Base-by-base conservation (phyloP, 1,140 invertebrate species). In the Drosophila guanche region DNA sequence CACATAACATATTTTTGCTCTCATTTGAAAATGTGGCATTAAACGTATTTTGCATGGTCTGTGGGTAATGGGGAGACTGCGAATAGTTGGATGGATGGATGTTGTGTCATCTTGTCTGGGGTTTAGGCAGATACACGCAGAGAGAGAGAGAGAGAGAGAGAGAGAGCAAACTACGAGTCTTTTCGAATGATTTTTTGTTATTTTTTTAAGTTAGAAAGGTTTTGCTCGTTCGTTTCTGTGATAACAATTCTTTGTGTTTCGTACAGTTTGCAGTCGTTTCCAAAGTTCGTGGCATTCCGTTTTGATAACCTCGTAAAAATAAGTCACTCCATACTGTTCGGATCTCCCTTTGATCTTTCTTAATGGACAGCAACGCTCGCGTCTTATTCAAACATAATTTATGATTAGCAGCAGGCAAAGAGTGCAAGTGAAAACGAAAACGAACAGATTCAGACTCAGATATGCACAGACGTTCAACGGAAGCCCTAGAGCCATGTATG, bases 11-110 rank as follows among this genome's bases (percentile, higher is more conserved):
- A 62, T 41, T 70, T 58, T 47, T 83, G 79, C 74, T 83, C 57
- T 55, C 47, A 78, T 81, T 81, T 65, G 51, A 68, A 69, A 81
- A 74, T 65, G 70, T 62, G 74, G 69, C 79, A 83, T 78, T 48
- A 56, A 62, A 23, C 47, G 59, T 59, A 69, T 84, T 84, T 86
- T 76, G 76, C 81, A 80, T 74, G 72, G 77, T 56, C 46, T 53
- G 37, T 42, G 52, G 29, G 41, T 20, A 47, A 46, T 46, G 4
- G 25, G 40, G 22, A 7, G 25, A 45, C 58, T 27, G 55, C 25
- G 33, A 40, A 56, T 46, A 77, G 25, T 59, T 27, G 33, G 20
- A 46, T 40, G 58, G 22, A 43, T 43, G 41, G 58, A 50, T 60
- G 42, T 59, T 54, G 56, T 57, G 52, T 57, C 73, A 69, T 55